These are phyloP conservation scores for Drosophila lacteicornis DNA, from an alignment of 1,140 invertebrate species.

Conservation along the genomic window DNA sequence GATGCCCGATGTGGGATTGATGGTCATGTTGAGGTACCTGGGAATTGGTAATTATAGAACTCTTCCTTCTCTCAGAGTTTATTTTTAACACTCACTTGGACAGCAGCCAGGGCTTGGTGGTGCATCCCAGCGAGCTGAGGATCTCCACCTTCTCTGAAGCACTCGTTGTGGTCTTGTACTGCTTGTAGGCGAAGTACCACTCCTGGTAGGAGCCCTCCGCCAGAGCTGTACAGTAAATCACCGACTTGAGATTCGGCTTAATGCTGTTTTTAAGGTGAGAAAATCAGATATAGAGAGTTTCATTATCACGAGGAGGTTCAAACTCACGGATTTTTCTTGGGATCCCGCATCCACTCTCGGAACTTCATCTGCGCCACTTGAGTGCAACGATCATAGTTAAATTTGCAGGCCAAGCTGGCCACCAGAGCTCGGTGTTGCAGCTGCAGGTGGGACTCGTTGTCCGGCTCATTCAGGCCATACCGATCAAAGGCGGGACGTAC, in stretches of 20 bases:
- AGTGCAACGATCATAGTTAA: conserved; percentile 85
- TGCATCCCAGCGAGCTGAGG: conserved; percentile 87
- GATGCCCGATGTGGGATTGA: conserved; percentile 85
- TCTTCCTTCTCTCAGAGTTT: not conserved
- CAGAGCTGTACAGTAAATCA: conserved; percentile 87
- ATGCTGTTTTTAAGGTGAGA: conserved; percentile 73
- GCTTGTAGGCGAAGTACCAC: conserved; percentile 86
- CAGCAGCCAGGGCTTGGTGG: conserved; percentile 84
- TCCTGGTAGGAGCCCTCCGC: conserved; percentile 85
- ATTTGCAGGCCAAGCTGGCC: conserved; percentile 85
- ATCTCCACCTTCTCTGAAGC: conserved; percentile 88
- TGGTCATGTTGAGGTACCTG: conserved; percentile 85
- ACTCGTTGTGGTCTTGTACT: conserved; percentile 86
- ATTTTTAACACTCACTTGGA: conserved; percentile 84
- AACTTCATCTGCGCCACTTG: conserved; percentile 83
- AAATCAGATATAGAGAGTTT: no score
- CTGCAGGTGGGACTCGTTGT: conserved; percentile 84
- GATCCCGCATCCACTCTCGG: conserved; percentile 85
- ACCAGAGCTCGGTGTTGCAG: conserved; percentile 85
- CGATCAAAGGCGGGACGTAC: conserved; percentile 77
- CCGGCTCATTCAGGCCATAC: conserved; percentile 80
- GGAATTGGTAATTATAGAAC: not conserved
- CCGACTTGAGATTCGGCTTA: conserved; percentile 84
- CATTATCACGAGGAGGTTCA: not conserved
- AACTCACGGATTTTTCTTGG: conserved; percentile 70